Conservation (phyloP, 2,888 invertebrate genomes). For the Crocallis elinguaria region DNA sequence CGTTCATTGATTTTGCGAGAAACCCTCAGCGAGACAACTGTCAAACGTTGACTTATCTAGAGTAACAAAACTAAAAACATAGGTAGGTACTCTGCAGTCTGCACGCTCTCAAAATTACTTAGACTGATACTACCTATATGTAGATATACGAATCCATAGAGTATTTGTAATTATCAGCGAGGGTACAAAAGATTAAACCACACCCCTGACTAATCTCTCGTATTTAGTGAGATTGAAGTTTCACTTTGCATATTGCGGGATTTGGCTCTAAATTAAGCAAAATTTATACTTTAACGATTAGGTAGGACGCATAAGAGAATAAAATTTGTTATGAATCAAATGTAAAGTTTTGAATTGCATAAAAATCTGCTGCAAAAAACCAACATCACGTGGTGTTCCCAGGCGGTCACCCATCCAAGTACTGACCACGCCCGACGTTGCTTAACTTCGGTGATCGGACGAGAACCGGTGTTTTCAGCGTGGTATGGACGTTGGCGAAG, state of each 20-base stretch:
- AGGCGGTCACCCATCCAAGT: slow-evolving; percentile 67
- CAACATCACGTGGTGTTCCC: slow-evolving; percentile 61
- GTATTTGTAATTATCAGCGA: slow-evolving; percentile 29
- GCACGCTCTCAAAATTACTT: not conserved
- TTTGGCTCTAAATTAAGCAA: slow-evolving; percentile 35
- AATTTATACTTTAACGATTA: not conserved
- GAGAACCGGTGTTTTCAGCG: slow-evolving; percentile 55
- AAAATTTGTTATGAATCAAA: too few species aligned
- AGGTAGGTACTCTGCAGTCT: too few species aligned
- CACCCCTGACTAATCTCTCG: slow-evolving; percentile 47
- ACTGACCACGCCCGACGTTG: slow-evolving; percentile 76
- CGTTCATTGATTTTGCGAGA: too few species aligned
- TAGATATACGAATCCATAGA: not conserved
- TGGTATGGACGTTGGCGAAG: slow-evolving; percentile 3
- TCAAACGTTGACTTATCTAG: too few species aligned
- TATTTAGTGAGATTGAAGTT: slow-evolving; percentile 56
- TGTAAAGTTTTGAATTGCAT: too few species aligned
- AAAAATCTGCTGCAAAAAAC: slow-evolving; percentile 30
- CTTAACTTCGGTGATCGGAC: slow-evolving; percentile 79
- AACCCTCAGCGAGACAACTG: too few species aligned
- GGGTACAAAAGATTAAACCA: slow-evolving; percentile 48
- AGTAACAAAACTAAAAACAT: too few species aligned
- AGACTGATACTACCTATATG: not conserved
- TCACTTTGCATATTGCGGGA: slow-evolving; percentile 52
- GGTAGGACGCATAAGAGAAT: too few species aligned